Conservation (phyloP, 2,888 invertebrate genomes). For the Danaus chrysippus region DNA sequence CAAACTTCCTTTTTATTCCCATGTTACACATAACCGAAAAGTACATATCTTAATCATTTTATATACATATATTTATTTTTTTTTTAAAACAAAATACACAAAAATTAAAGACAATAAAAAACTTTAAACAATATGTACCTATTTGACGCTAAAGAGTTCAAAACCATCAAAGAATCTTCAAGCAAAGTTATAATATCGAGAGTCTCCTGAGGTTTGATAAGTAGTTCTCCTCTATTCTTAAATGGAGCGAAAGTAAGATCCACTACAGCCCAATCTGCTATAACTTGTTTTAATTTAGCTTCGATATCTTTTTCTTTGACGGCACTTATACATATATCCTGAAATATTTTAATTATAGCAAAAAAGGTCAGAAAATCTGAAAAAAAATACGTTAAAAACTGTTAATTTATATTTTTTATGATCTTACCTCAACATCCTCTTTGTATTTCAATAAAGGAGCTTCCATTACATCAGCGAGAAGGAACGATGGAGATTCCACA, state of each 20-base stretch:
- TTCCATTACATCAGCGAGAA: constrained; percentile 89
- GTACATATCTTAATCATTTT: too few species aligned
- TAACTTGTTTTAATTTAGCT: constrained; percentile 89
- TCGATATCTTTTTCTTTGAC: constrained; percentile 95
- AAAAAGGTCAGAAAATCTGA: constrained; percentile 2
- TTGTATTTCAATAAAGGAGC: constrained; percentile 89
- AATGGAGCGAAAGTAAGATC: constrained; percentile 85
- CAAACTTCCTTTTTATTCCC: too few species aligned
- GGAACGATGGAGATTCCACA: constrained; percentile 88
- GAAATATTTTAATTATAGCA: constrained; percentile 8
- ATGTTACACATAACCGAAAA: too few species aligned
- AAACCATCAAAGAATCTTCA: constrained; percentile 92
- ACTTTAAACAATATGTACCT: constrained; percentile 67
- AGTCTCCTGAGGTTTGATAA: constrained; percentile 87
- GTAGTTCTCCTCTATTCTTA: constrained; percentile 89
- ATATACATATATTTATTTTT: too few species aligned
- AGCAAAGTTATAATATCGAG: constrained; percentile 86
- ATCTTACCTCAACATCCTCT: constrained; percentile 89
- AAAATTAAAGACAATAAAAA: background rate
- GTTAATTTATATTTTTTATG: too few species aligned
- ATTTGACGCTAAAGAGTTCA: constrained; percentile 91
- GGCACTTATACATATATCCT: constrained; percentile 94
- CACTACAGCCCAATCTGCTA: constrained; percentile 88
- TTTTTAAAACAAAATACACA: too few species aligned
- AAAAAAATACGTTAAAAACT: background rate